Evolutionary conservation across 2,888 invertebrate genomes (phyloP), one percentile per base, ranked within the genome.

Genomic region (Drepanosiphum platanoidis): DNA sequence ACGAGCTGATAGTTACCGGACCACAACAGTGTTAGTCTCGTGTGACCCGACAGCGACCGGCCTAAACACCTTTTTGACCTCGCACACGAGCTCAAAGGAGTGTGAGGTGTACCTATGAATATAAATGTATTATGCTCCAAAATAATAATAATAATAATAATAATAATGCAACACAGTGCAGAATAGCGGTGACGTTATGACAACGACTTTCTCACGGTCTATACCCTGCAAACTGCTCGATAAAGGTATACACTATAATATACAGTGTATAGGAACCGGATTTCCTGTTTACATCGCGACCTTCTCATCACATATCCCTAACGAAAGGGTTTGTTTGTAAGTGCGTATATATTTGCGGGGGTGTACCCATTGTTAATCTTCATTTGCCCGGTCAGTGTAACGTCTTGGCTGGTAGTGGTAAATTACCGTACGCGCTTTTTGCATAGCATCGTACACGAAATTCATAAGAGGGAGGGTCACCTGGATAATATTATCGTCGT

Each of bases 361-460:
- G 84, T 77, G 84, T 68, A 52, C 36, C 68, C 77, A 36, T 84
- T 68, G 84, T 77, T 68, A 84, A 77, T 75, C 74, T 84, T 77
- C 75, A 58, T 84, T 84, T 77, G 84, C 84, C 52, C 84, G 83
- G 83, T 84, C 83, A 84, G 84, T 68, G 84, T 68, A 83, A 74
- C 77, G 68, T 84, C 83, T 84, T 68, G 68, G 71, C 68, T n/a
- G 52, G 34, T 3, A 64, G 72, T 13, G 82, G 83, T 75, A 80
- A 79, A 79, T 79, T 79, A 79, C 32, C 39, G 27, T 78, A 66
- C 66, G 66, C 52, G 42, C 42, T 66, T 79, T 79, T 78, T 34
- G 77, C 34, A 77, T 27, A 64, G 39, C 39, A 39, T n/a, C 61
- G 52, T 30, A 39, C 30, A 32, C 22, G 58, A 58, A 34, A 80